Base-by-base conservation (phyloP, 1,140 invertebrate genomes). In the Solenopsis invicta region DNA sequence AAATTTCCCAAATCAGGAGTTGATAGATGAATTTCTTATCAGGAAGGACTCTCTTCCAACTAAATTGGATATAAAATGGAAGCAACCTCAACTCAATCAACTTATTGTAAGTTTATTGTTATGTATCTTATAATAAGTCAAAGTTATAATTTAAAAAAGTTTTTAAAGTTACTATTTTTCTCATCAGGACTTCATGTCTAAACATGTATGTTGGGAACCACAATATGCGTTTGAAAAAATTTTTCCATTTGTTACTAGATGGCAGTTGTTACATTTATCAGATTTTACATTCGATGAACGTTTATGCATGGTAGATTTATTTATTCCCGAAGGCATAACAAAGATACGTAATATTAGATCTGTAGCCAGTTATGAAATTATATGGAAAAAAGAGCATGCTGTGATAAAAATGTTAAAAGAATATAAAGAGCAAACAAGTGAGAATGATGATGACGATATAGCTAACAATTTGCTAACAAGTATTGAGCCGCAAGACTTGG, bases 221-320 rank as follows among this genome's bases (percentile, higher is more conserved):
- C 96, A 96, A 34, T 98, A 98, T 92, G 96, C 97, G 59, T 96
- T 98, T 82, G 96, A 97, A 88, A 98, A 98, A 94, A 97, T 98
- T 86, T 95, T 98, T 76, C 97, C 98, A 0, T 92, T 98, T 16
- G 92, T 97, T 5, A 98, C 97, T 1, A 96, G 97, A 66, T 98
- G 97, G 97, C 97, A 97, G 89, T 90, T 97, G 54, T 59, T 94
- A 67, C 94, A 96, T 93, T 88, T 94, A 88, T 88, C 92, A 89
- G 62, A 91, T 80, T 93, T 90, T 69, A 84, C 90, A n/a, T 24
- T 86, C 3, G 69, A 92, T 52, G 56, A 90, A 52, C 75, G 90
- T 52, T 66, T 88, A 4, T 88, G 67, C 3, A 87, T 91, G 10
- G 72, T 91, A 64, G 90, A 92, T 67, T 71, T 94, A 72, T 89